Conservation (phyloP, 2,113 vertebrate species). For the Balaenoptera acutorostrata region DNA sequence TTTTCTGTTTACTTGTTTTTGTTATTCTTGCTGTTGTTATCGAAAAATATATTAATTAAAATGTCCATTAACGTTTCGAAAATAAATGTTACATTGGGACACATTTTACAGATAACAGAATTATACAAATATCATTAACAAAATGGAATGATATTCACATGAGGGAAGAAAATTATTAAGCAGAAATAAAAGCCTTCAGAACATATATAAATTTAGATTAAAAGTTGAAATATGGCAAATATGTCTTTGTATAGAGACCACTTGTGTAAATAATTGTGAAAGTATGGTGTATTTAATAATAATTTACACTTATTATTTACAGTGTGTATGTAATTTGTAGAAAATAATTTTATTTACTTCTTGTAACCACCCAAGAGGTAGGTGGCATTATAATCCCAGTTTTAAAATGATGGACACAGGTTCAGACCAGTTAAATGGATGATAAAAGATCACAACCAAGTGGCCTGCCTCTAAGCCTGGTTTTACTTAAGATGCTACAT, state of each 20-base stretch:
- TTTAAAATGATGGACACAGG: neutral
- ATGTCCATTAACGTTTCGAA: neutral
- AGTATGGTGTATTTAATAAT: neutral
- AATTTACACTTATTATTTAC: neutral
- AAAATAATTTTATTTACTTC: neutral
- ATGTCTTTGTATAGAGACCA: neutral
- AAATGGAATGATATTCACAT: neutral
- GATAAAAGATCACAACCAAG: neutral
- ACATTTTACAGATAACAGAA: neutral
- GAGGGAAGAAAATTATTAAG: neutral
- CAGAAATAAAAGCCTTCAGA: neutral
- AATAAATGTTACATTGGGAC: neutral
- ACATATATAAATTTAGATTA: neutral
- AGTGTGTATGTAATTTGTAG: neutral
- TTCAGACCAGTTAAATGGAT: neutral
- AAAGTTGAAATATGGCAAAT: neutral
- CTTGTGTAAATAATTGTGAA: neutral
- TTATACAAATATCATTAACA: neutral
- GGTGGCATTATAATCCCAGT: neutral
- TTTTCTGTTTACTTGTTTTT: neutral
- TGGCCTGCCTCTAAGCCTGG: neutral
- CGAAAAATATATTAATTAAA: neutral
- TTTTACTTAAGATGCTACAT: neutral
- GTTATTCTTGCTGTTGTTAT: neutral
- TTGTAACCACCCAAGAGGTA: neutral